These are phyloP conservation scores for Oreochromis spilurus DNA, from an alignment of 2,113 vertebrate genomes.

Conservation along the genomic window DNA sequence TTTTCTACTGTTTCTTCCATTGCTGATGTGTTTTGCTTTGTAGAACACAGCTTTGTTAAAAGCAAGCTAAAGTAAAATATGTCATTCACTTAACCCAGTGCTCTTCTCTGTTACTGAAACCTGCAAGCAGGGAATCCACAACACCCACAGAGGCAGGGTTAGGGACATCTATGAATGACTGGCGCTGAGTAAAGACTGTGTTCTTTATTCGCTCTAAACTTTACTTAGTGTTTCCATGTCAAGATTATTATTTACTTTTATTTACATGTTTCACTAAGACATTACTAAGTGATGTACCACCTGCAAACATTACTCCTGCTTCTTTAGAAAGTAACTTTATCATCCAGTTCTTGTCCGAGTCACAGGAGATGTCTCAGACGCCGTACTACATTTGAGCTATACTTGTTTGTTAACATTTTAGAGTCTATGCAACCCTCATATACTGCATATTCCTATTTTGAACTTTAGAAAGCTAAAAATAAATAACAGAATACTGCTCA, in stretches of 20 bases:
- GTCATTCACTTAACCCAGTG: neutral
- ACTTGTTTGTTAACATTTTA: neutral
- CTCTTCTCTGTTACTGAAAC: neutral
- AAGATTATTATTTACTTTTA: neutral
- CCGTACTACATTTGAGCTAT: neutral
- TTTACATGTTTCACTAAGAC: neutral
- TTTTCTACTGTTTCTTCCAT: neutral
- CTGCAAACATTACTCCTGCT: neutral
- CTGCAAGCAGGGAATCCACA: neutral
- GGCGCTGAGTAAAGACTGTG: neutral
- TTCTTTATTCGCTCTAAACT: neutral
- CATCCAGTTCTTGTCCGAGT: neutral
- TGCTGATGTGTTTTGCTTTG: neutral
- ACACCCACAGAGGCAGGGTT: neutral
- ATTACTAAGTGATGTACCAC: neutral
- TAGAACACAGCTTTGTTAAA: neutral
- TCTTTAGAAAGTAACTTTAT: neutral
- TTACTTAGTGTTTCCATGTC: neutral
- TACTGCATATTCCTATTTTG: neutral
- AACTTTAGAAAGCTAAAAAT: neutral
- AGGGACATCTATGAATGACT: neutral
- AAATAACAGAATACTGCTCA: neutral
- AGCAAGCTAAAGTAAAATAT: neutral
- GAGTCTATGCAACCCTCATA: neutral
- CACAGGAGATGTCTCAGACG: neutral